Conservation (phyloP, 2,888 invertebrate species). For the Trilocha varians region DNA sequence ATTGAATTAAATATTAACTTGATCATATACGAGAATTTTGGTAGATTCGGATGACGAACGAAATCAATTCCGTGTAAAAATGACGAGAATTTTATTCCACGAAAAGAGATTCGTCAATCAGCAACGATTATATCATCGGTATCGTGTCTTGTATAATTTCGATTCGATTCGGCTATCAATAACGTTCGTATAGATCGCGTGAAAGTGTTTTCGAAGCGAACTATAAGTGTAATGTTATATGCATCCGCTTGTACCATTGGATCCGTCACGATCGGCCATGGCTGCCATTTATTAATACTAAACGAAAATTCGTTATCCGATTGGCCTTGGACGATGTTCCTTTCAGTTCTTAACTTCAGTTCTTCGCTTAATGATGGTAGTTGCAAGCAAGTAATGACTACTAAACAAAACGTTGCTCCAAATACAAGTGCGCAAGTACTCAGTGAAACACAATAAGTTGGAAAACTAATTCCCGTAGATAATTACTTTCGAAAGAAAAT, state of each 20-base stretch:
- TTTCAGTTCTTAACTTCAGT: constrained; percentile 71
- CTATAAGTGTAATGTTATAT: constrained; percentile 34
- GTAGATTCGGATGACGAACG: not conserved
- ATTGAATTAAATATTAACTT: no score
- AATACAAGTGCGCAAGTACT: no score
- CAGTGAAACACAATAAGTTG: no score
- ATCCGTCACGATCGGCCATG: constrained; percentile 60
- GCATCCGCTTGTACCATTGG: constrained; percentile 51
- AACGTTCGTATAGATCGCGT: constrained; percentile 29
- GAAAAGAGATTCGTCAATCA: constrained; percentile 28
- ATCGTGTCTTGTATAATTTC: constrained; percentile 34
- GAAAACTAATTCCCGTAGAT: constrained; percentile 36
- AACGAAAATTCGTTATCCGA: constrained; percentile 71
- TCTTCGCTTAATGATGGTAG: constrained; percentile 69
- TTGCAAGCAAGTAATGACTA: constrained; percentile 58
- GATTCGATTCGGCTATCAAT: constrained; percentile 41
- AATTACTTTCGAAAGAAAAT: constrained; percentile 61
- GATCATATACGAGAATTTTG: no score
- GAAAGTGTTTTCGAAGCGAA: constrained; percentile 41
- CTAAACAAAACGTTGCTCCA: no score
- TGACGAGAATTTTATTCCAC: constrained; percentile 17
- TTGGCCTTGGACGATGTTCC: constrained; percentile 64
- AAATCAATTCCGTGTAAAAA: not conserved
- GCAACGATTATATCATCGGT: constrained; percentile 39
- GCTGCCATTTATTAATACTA: constrained; percentile 66